Conservation (phyloP, 2,113 vertebrate species). For the Sinocyclocheilus grahami region DNA sequence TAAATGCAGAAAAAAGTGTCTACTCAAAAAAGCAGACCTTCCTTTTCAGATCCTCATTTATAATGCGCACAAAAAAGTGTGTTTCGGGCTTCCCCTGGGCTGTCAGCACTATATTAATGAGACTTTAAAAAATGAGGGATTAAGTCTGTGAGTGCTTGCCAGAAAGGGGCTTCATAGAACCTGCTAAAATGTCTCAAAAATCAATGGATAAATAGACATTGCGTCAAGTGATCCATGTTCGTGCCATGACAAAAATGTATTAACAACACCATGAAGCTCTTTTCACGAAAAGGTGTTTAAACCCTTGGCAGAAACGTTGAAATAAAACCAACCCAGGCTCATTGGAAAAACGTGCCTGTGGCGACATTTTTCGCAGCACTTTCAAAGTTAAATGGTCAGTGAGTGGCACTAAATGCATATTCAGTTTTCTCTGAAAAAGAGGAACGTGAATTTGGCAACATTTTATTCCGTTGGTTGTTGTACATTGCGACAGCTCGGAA, state of each 20-base stretch:
- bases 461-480: not conserved
- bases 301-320: not conserved
- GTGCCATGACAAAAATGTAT: slow-evolving; percentile 33
- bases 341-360: not conserved
- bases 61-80: slow-evolving; percentile 30
- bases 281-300: slow-evolving; percentile 33
- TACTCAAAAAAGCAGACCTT: slow-evolving; percentile 14
- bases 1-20: slow-evolving; percentile 46
- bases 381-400: not conserved
- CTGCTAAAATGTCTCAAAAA: slow-evolving; percentile 32
- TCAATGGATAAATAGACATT: slow-evolving; percentile 37
- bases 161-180: slow-evolving; percentile 2
- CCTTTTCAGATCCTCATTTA: slow-evolving; percentile 46
- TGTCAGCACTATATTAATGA: slow-evolving; percentile 49
- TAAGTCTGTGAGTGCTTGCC: slow-evolving; percentile 9
- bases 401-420: not conserved
- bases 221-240: slow-evolving; percentile 20
- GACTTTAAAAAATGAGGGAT: slow-evolving; percentile 35
- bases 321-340: slow-evolving; percentile 40
- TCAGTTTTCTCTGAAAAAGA: not conserved
- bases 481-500: not conserved
- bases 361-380: not conserved
- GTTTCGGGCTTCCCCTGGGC: slow-evolving; percentile 30
- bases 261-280: slow-evolving; percentile 25
- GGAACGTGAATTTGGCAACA: not conserved